Conservation (phyloP, 1,140 invertebrate species). For the Augochlora pura region DNA sequence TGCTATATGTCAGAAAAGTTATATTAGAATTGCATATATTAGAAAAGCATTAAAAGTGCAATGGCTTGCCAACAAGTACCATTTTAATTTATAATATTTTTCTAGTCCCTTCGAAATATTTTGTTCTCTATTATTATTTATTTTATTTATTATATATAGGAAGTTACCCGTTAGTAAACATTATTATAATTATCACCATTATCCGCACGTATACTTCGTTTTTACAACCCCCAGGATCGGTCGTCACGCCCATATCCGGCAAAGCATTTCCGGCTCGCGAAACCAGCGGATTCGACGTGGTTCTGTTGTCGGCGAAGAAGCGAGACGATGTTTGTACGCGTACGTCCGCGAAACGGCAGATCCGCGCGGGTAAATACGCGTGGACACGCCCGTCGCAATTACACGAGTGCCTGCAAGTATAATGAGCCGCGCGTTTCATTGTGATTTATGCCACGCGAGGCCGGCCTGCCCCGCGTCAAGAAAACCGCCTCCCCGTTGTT, state of each 20-base stretch:
- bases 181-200: neutral
- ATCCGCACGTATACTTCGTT: too few relatives aligned
- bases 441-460: conserved; percentile 64
- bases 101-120: too few relatives aligned
- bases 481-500: conserved; percentile 23
- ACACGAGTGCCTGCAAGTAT: conserved; percentile 67
- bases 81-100: too few relatives aligned
- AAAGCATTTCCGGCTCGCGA: conserved; percentile 42
- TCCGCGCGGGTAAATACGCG: conserved; percentile 55
- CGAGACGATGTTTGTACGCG: conserved; percentile 1
- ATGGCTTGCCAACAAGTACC: too few relatives aligned
- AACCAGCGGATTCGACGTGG: conserved; percentile 21
- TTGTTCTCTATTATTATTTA: too few relatives aligned
- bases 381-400: conserved; percentile 69
- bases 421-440: conserved; percentile 65
- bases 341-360: conserved; percentile 28
- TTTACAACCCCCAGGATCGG: conserved; percentile 13
- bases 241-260: conserved; percentile 56
- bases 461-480: conserved; percentile 22
- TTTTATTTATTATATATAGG: too few relatives aligned
- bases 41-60: too few relatives aligned
- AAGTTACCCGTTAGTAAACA: too few relatives aligned
- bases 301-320: neutral
- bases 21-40: too few relatives aligned
- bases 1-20: too few relatives aligned